Conservation (phyloP, 2,888 invertebrate species). For the Acanthoscelides obtectus region DNA sequence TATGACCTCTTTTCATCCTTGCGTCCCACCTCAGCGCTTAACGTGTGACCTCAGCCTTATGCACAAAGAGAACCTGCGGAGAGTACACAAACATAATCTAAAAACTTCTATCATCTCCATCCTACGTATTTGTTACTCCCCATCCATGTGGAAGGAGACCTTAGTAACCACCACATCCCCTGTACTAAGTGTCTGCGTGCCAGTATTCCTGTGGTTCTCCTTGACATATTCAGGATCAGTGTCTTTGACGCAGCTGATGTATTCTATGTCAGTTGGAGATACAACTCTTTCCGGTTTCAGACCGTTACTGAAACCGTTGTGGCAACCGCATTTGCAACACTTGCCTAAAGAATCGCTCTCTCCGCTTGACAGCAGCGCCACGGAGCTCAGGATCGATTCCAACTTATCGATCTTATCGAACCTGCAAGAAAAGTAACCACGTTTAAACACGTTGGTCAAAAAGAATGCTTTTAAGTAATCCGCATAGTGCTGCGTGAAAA, state of each 20-base stretch:
- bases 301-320: constrained; percentile 36
- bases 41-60: too few species aligned
- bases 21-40: too few species aligned
- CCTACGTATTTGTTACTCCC: constrained; percentile 23
- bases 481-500: too few species aligned
- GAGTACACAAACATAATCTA: too few species aligned
- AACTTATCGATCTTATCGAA: constrained; percentile 81
- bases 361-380: constrained; percentile 58
- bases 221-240: constrained; percentile 47
- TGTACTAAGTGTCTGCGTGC: constrained; percentile 83
- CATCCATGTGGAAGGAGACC: constrained; percentile 53
- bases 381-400: constrained; percentile 79
- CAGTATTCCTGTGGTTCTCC: constrained; percentile 53
- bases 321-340: constrained; percentile 53
- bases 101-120: background rate
- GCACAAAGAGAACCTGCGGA: too few species aligned
- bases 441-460: too few species aligned
- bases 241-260: constrained; percentile 30
- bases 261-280: constrained; percentile 38
- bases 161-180: constrained; percentile 90
- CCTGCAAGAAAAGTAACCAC: constrained; percentile 5
- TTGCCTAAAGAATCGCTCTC: constrained; percentile 34
- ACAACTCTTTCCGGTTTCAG: constrained; percentile 37
- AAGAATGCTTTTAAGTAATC: too few species aligned
- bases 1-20: too few species aligned